A percentile compares a stretch with the other conserved stretches of the same genome.
Conservation (phyloP, 1,140 invertebrate species). For the Drosophila neocordata region DNA sequence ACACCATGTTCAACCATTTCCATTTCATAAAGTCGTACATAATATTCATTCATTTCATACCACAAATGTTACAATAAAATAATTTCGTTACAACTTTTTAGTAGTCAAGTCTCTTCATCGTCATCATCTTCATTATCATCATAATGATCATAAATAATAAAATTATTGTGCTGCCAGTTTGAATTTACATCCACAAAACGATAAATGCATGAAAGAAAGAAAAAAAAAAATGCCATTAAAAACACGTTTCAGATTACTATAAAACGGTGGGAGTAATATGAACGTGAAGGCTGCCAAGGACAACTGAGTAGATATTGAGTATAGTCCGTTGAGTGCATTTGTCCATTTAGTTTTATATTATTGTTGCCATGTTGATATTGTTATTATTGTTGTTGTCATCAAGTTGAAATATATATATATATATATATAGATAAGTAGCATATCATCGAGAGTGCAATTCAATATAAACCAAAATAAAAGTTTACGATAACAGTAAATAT, state of each 20-base stretch:
- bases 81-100: conserved; percentile 75
- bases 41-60: conserved; percentile 53
- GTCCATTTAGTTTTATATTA: background rate
- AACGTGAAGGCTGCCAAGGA: background rate
- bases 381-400: conserved; percentile 16
- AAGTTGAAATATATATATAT: conserved; percentile 11
- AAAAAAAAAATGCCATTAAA: conserved; percentile 63
- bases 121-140: conserved; percentile 34
- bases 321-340: conserved; percentile 23
- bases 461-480: background rate
- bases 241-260: conserved; percentile 61
- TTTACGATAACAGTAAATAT: background rate
- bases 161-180: conserved; percentile 78
- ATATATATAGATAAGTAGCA: conserved; percentile 13
- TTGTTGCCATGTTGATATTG: background rate
- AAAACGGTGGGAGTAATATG: background rate
- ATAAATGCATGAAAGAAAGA: conserved; percentile 30
- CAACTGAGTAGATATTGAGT: conserved; percentile 6
- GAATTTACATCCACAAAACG: conserved; percentile 63
- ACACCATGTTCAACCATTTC: conserved; percentile 25
- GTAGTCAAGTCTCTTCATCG: conserved; percentile 22
- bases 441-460: conserved; percentile 16
- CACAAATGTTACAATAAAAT: conserved; percentile 74
- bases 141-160: conserved; percentile 78
- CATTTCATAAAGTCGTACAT: conserved; percentile 52